A percentile compares a stretch with the other conserved stretches of the same genome.
Conservation (phyloP, 2,888 invertebrate genomes). For the Odontothrips loti region DNA sequence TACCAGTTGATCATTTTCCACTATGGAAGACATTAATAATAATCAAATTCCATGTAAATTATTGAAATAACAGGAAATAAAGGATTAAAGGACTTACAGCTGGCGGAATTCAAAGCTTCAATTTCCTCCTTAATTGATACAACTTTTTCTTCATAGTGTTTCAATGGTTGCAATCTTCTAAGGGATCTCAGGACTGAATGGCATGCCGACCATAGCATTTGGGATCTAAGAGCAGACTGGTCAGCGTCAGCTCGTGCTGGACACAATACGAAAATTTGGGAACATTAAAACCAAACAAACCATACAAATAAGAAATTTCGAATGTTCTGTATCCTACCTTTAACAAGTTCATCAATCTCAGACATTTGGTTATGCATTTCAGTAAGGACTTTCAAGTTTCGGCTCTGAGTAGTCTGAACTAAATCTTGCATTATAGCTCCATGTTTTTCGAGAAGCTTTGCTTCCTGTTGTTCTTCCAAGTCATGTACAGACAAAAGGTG, state of each 20-base stretch:
- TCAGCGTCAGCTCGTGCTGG: background rate
- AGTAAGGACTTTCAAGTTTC: background rate
- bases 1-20: constrained; percentile 3
- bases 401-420: background rate
- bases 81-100: background rate
- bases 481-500: background rate
- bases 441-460: constrained; percentile 3
- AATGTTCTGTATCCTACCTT: background rate
- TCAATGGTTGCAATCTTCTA: background rate
- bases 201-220: background rate
- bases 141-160: constrained; percentile 8
- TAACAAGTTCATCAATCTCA: background rate
- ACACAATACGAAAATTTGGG: background rate
- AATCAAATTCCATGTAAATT: background rate
- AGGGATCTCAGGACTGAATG: background rate
- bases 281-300: too few relatives aligned
- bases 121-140: constrained; percentile 9
- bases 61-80: background rate
- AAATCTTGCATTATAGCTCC: constrained; percentile 15
- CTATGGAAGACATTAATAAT: background rate
- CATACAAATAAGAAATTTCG: too few relatives aligned
- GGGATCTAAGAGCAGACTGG: background rate
- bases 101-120: background rate
- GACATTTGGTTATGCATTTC: constrained; percentile 7
- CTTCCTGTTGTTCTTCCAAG: background rate